Conservation (phyloP, 2,797 vertebrate species). For the Crocidura indochinensis region DNA sequence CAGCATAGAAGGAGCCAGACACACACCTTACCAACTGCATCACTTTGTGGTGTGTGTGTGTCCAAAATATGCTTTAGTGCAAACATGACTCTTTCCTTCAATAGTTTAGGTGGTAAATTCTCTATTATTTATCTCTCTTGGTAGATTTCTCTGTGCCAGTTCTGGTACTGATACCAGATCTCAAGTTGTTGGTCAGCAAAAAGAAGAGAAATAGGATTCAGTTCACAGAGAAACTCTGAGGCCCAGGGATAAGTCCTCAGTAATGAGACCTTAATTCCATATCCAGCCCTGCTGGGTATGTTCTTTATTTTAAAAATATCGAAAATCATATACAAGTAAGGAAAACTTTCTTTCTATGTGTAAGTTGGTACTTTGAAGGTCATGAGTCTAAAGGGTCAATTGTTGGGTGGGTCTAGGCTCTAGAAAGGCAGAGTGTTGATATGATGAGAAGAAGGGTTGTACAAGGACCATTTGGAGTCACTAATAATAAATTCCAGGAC, state of each 20-base stretch:
- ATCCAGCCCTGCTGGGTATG: too few relatives aligned
- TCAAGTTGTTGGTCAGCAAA: neutral
- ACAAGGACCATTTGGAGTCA: neutral
- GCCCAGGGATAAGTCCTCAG: neutral
- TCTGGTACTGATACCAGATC: neutral
- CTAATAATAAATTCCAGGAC: neutral
- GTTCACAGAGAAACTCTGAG: neutral
- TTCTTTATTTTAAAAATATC: too few relatives aligned
- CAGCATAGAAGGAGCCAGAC: neutral
- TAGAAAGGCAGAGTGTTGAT: neutral
- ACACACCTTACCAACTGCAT: neutral
- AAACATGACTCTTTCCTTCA: neutral
- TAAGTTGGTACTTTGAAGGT: neutral
- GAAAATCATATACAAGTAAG: too few relatives aligned
- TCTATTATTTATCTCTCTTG: neutral
- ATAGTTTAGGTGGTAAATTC: neutral
- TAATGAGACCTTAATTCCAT: too few relatives aligned
- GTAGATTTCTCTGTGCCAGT: neutral
- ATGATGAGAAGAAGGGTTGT: neutral
- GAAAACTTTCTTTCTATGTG: neutral
- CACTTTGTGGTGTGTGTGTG: too few relatives aligned
- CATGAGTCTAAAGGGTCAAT: neutral
- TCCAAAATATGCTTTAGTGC: neutral
- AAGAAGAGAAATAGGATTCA: neutral
- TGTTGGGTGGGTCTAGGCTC: neutral